Conservation (phyloP, 2,888 invertebrate genomes). For the Pegoplata infirma region DNA sequence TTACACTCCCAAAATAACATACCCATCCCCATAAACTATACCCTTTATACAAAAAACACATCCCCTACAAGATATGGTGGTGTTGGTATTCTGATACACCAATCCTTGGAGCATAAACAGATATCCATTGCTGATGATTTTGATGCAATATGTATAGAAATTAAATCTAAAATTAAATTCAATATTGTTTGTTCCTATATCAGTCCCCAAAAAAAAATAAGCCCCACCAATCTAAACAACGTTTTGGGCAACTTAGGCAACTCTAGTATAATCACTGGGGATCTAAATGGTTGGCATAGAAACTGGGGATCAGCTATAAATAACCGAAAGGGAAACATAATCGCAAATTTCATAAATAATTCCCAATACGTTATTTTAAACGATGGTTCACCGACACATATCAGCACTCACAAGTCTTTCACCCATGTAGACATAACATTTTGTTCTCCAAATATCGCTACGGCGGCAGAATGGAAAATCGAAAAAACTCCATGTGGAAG, state of each 20-base stretch:
- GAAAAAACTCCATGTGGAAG: slow-evolving; percentile 29
- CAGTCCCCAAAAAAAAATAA: not conserved
- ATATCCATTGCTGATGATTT: not conserved
- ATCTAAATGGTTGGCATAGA: not conserved
- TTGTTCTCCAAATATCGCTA: slow-evolving; percentile 1
- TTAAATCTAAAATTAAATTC: not conserved
- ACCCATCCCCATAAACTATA: no score
- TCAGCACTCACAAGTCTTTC: slow-evolving; percentile 18
- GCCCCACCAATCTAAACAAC: not conserved
- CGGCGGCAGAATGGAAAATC: slow-evolving; percentile 34
- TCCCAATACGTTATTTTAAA: not conserved
- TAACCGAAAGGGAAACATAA: not conserved
- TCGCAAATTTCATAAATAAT: slow-evolving; percentile 6
- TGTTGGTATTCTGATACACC: not conserved
- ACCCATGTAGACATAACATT: slow-evolving; percentile 56
- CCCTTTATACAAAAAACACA: no score
- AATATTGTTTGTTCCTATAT: not conserved
- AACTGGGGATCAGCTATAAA: not conserved
- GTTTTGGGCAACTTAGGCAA: not conserved
- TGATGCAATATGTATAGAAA: not conserved
- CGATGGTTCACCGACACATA: not conserved
- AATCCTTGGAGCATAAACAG: not conserved
- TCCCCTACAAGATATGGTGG: slow-evolving; percentile 9
- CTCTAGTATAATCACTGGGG: not conserved
- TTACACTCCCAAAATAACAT: not conserved